Base-by-base conservation (phyloP, 2,797 vertebrate genomes). In the Avahi laniger region DNA sequence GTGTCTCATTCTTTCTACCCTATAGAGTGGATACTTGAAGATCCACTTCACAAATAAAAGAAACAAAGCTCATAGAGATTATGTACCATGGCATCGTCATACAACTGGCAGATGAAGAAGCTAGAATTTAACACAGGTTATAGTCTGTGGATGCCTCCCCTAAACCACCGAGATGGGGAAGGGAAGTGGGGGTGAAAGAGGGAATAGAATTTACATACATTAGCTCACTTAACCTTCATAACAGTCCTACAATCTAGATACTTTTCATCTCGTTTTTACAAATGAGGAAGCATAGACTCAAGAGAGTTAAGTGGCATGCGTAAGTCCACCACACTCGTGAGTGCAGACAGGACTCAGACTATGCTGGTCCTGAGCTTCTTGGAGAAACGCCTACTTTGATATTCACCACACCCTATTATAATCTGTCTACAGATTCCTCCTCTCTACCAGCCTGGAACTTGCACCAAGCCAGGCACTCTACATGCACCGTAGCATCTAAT, bases 31-130 rank as follows among this genome's bases (percentile, higher is more conserved):
- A 12, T 83, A 88, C 43, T 5, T 30, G 65, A 93, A 87, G 61
- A 83, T n/a, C 13, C 35, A 63, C 33, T 93, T 83, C 43, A 92
- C 70, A 90, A 93, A 93, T 46, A 84, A 70, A 94, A 88, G n/a
- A 48, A 88, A 76, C 70, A 46, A 84, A 38, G 20, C 33, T 91
- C n/a, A 61, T 0, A 65, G 28, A 87, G 33, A 48, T 54, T 54
- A 65, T 59, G 20, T 41, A 24, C 13, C 70, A 88, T 28, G 57
- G 72, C 69, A 59, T 82, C 50, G 61, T 54, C n/a, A 35, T 15
- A 48, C 38, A 43, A 65, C 1, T n/a, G 41, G 52, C 59, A 91
- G 24, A 59, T 48, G 17, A 70, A 59, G 75, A 83, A 69, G 92
- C 14, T 20, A 78, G 54, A 48, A 30, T 73, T 83, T 59, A 82